A percentile compares a stretch with the other conserved stretches of the same genome.
Evolutionary conservation across 2,888 invertebrate genomes (phyloP).

Genomic region (Apamea sordens): DNA sequence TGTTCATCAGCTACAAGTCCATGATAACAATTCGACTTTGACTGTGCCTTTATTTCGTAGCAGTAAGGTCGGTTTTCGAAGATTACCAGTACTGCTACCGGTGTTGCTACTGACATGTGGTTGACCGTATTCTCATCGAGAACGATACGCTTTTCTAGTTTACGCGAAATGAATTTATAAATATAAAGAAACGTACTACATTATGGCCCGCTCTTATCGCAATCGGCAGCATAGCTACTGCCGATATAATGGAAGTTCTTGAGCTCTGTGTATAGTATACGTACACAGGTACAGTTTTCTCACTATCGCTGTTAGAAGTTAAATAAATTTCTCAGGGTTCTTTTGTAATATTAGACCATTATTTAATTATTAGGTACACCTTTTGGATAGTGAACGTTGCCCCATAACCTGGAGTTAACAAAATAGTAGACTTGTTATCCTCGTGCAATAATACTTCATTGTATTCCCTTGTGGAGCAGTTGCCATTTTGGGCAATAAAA

Average conservation of each 20-base stretch:
- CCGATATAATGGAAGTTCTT: conserved; percentile 15
- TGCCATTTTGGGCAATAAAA: background rate
- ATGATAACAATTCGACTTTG: background rate
- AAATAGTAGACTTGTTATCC: background rate
- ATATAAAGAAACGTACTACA: conserved; percentile 11
- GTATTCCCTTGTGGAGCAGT: background rate
- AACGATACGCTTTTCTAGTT: conserved; percentile 14
- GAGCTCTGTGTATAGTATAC: background rate
- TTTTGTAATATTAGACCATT: background rate
- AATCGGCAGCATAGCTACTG: conserved; percentile 7
- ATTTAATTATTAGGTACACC: background rate
- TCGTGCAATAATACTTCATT: background rate
- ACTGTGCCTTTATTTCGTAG: background rate
- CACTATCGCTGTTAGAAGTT: conserved; percentile 11
- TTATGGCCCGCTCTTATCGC: conserved; percentile 33
- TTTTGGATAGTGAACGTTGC: background rate
- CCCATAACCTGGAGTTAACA: background rate
- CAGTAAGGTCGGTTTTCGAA: conserved; percentile 1
- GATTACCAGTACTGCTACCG: too few relatives aligned
- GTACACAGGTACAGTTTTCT: background rate
- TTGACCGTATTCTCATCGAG: conserved; percentile 1
- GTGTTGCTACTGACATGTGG: background rate
- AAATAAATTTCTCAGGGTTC: conserved; percentile 16
- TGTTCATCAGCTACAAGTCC: conserved; percentile 13
- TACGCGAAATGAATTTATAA: background rate